Conservation (phyloP, 2,888 invertebrate genomes). For the Hybos culiciformis region DNA sequence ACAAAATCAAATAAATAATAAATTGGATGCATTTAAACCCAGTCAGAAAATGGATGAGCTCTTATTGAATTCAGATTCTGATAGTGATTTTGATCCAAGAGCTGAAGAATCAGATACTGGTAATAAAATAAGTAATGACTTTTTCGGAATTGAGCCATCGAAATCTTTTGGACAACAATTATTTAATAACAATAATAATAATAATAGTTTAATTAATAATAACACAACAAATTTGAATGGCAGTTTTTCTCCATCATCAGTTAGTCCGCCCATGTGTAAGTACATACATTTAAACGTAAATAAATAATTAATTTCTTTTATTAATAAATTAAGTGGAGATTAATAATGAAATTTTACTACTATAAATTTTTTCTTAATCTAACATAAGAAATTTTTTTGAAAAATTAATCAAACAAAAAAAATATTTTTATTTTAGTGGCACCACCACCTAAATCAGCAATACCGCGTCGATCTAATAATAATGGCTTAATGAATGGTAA, state of each 20-base stretch:
- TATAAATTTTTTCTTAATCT: no score
- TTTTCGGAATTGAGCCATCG: constrained; percentile 35
- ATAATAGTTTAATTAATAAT: constrained; percentile 25
- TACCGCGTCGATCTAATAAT: constrained; percentile 36
- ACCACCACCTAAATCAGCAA: constrained; percentile 71
- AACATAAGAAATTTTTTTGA: neutral
- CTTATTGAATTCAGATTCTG: constrained; percentile 62
- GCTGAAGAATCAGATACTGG: constrained; percentile 51
- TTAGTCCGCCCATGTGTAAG: constrained; percentile 43
- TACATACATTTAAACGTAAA: neutral
- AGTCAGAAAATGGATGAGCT: constrained; percentile 62
- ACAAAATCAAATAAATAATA: constrained; percentile 38
- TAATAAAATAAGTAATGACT: constrained; percentile 28
- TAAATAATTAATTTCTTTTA: neutral
- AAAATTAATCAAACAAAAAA: neutral
- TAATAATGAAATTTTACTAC: no score
- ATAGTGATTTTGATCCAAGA: constrained; percentile 79
- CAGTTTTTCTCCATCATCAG: constrained; percentile 44
- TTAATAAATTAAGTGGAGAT: neutral
- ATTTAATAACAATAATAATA: constrained; percentile 35
- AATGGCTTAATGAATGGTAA: constrained; percentile 33
- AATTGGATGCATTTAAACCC: constrained; percentile 45
- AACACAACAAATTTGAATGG: constrained; percentile 16
- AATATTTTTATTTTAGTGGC: constrained; percentile 50
- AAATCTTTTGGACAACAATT: constrained; percentile 36